Percentiles rank a stretch among this genome's conserved stretches.
Conservation (phyloP, 2,888 invertebrate species). For the Sericinus montela region DNA sequence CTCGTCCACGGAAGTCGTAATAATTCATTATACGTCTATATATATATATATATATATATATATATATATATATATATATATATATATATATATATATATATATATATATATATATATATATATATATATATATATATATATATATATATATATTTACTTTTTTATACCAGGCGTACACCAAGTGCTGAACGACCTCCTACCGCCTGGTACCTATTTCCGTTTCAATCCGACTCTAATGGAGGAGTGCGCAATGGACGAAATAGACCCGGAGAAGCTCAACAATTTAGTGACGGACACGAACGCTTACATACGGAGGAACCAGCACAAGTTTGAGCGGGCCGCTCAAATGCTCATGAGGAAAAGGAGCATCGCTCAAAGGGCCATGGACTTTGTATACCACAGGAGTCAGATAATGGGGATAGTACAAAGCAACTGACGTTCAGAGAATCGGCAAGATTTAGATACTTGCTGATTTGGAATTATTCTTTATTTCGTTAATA, state of each 20-base stretch:
- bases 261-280: conserved; percentile 83
- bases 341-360: conserved; percentile 65
- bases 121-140: no score
- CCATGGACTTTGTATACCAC: conserved; percentile 37
- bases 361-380: conserved; percentile 38
- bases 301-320: conserved; percentile 90
- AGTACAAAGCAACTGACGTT: conserved; percentile 37
- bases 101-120: no score
- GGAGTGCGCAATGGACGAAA: conserved; percentile 89
- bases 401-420: conserved; percentile 45
- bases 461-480: conserved; percentile 29
- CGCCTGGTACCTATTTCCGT: conserved; percentile 86
- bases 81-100: no score
- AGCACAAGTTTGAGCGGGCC: conserved; percentile 83
- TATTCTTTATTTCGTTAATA: neutral
- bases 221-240: conserved; percentile 93
- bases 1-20: no score
- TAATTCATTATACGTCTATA: no score
- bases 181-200: conserved; percentile 86
- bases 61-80: no score
- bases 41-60: no score
- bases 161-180: conserved; percentile 84
- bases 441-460: conserved; percentile 25
- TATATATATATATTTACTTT: no score
- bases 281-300: conserved; percentile 86